Conservation (phyloP, 2,113 vertebrate species). For the Zosterops lateralis region DNA sequence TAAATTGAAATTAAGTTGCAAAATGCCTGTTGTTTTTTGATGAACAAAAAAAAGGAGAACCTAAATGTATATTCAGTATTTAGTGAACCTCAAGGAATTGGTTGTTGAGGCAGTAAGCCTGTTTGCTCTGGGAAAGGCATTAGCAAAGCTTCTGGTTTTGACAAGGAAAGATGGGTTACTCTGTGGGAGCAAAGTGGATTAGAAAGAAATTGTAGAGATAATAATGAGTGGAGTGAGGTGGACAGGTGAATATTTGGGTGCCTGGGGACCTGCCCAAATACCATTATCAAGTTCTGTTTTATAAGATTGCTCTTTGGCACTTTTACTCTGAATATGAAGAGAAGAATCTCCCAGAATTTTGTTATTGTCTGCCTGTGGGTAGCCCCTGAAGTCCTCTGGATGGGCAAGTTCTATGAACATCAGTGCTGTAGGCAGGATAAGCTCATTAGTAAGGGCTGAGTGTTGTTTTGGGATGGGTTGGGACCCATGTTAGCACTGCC, state of each 20-base stretch:
- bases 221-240: fast-evolving
- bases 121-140: neutral
- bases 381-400: neutral
- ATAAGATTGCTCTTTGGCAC: neutral
- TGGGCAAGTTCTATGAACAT: neutral
- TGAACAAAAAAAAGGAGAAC: too few species aligned
- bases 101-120: neutral
- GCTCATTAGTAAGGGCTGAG: neutral
- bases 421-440: neutral
- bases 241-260: neutral
- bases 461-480: neutral
- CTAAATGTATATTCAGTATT: neutral
- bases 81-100: neutral
- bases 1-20: neutral
- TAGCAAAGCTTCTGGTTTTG: neutral
- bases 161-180: neutral
- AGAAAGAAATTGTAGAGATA: neutral
- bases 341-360: neutral
- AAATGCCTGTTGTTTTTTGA: neutral
- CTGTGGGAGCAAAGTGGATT: neutral
- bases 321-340: neutral
- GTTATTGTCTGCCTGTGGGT: neutral
- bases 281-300: neutral
- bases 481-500: too few species aligned
- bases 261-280: neutral